Evolutionary conservation across 2,888 invertebrate genomes (phyloP), one percentile per base, ranked within the genome.

Genomic region (Oscheius sp.): DNA sequence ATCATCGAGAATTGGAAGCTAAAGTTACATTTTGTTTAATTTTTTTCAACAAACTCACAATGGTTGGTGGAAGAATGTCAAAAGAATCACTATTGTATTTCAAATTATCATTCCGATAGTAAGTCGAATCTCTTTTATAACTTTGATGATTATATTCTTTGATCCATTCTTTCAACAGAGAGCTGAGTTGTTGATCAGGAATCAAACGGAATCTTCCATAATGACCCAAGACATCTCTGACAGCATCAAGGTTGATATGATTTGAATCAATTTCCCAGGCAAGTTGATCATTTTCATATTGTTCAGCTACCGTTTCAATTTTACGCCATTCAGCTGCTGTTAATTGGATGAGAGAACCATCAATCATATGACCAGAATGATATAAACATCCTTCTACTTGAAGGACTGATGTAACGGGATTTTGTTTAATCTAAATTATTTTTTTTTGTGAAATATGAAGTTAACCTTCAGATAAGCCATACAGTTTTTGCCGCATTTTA

Each of bases 381-480:
- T 77, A 71, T 4, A 77, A 54, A 49, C 77, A 77, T 22, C 77
- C 77, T 62, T 77, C 77, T 17, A 77, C 73, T 65, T 77, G 77
- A 14, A 77, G 70, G 26, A 70, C 70, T 0, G 74, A 74, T 2
- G 74, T 74, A 0, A 74, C 72, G 14, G 77, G 77, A 56, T 77
- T 77, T 45, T 77, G 77, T 28, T 77, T 77, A 32, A 77, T 77
- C 67, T 72, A 44, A 54, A 59, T 24, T 6, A 41, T 17, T 5
- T 51, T 51, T 51, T 51, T 6, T 28, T 50, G 6, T 17, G 20
- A 6, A 59, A 30, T 22, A n/a, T 59, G 12, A 65, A 61, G 14
- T 49, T 33, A 45, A 73, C 73, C 71, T 77, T 77, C 51, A 77
- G 54, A 41, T 77, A 77, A 9, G 77, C 77, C 74, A 74, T 77